Base-by-base conservation (phyloP, 2,888 invertebrate genomes). In the Tipula lateralis region DNA sequence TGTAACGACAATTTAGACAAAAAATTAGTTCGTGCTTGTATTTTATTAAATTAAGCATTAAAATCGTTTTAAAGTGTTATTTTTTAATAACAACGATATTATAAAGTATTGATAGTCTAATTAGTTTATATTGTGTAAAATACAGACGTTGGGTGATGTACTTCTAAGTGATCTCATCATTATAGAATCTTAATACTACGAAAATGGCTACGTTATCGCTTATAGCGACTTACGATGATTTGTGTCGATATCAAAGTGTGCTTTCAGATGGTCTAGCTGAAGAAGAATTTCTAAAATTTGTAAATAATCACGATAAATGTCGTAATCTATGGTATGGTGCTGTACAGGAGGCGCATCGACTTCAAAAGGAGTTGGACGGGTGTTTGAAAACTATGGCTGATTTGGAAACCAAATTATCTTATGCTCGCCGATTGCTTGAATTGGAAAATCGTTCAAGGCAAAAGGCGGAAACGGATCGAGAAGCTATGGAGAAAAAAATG, bases 361-460 rank as follows among this genome's bases (percentile, higher is more conserved):
- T 96, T 24, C 95, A 95, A 87, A 91, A 92, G 0, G 93, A 94
- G 87, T 89, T 96, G 30, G 94, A 95, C 86, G 93, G 93, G 84
- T 93, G 94, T 2, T 92, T 95, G 44, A 92, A 93, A 24, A 95
- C 95, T 83, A 93, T 95, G 85, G 92, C 93, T 4, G 94, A 94
- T 87, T 92, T 96, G 87, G 96, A 97, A 87, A 93, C 94, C 2
- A 96, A 96, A 88, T 92, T 97, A 86, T 94, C 94, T 87, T 95
- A 95, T 89, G 96, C 96, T 0, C 92, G 97, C 85, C 94, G 94
- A 87, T 91, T 97, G 66, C 91, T 97, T 0, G 97, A 97, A 87
- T 93, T 94, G 85, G 97, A 97, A 88, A 95, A 94, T 87, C 93
- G 93, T 86, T 93, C 93, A 84, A 91, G 95, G 24, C 92, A 93